phyloP scores from a whole-genome alignment of 2,888 invertebrate species.

The Allygus modestus region DNA sequence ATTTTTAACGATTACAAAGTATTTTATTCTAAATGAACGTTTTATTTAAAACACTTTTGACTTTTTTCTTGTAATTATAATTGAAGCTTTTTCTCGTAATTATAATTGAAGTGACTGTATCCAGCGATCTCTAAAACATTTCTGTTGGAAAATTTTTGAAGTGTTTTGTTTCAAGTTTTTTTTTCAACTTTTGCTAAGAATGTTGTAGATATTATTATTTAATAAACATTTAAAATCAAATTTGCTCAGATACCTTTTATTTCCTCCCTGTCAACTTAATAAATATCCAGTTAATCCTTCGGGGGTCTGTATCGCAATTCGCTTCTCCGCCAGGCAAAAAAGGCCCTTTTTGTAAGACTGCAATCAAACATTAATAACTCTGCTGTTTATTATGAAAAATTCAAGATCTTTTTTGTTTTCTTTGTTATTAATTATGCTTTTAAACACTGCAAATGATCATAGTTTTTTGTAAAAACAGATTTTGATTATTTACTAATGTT shows the following conservation, averaged over 20 bases:
- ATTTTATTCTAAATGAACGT: slow-evolving; percentile 19
- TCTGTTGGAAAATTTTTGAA: slow-evolving; percentile 8
- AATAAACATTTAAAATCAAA: slow-evolving; percentile 4
- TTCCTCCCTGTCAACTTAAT: background rate
- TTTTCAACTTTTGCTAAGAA: slow-evolving; percentile 24
- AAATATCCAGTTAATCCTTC: too few species aligned
- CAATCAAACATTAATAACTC: too few species aligned
- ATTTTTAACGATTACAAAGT: background rate
- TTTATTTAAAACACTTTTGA: background rate
- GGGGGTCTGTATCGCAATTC: too few species aligned
- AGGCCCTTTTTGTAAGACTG: too few species aligned
- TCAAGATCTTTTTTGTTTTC: too few species aligned
- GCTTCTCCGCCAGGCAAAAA: too few species aligned
- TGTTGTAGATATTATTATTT: slow-evolving; percentile 44
- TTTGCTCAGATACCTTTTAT: background rate
- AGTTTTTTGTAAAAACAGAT: too few species aligned
- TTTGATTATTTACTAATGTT: too few species aligned
- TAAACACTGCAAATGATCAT: too few species aligned
- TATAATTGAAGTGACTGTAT: slow-evolving; percentile 15
- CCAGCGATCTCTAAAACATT: slow-evolving; percentile 22
- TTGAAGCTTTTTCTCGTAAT: background rate
- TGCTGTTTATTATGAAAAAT: too few species aligned
- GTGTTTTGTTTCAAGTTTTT: slow-evolving; percentile 17
- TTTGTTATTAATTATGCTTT: too few species aligned
- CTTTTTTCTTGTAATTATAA: background rate